Conservation (phyloP, 2,888 invertebrate genomes). For the Melieria picta region DNA sequence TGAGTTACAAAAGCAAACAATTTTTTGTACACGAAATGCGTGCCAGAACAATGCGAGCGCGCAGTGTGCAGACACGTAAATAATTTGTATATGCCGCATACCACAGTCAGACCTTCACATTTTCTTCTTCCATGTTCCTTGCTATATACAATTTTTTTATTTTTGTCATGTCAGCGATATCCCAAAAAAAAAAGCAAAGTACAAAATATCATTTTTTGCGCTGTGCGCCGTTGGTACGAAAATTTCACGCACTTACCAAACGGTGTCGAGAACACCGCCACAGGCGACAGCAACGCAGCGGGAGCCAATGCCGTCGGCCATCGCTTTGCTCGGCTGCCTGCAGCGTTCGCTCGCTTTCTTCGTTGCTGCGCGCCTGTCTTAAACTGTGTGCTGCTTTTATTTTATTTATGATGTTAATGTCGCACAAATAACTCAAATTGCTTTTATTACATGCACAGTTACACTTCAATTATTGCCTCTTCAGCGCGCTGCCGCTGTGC, state of each 20-base stretch:
- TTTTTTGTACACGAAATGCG: no score
- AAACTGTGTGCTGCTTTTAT: constrained; percentile 16
- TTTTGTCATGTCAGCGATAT: constrained; percentile 6
- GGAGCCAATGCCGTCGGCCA: no score
- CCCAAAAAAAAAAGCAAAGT: neutral
- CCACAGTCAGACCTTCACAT: neutral
- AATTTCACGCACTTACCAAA: neutral
- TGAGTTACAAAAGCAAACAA: no score
- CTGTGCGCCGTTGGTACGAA: neutral
- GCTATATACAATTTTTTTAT: neutral
- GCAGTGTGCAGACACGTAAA: no score
- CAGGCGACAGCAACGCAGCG: no score
- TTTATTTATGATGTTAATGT: constrained; percentile 58
- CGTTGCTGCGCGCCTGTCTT: neutral
- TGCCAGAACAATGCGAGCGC: no score
- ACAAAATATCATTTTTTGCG: neutral
- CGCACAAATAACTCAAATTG: constrained; percentile 58
- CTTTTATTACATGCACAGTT: constrained; percentile 61
- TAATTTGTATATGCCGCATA: no score
- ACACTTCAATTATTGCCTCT: constrained; percentile 55
- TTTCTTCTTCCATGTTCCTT: neutral
- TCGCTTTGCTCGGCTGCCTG: no score
- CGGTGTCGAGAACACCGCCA: neutral
- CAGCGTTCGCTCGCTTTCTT: neutral
- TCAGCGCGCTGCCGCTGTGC: constrained; percentile 2